These are phyloP conservation scores for Holcopasites calliopsidis DNA, from an alignment of 1,140 invertebrate genomes.

Conservation along the genomic window DNA sequence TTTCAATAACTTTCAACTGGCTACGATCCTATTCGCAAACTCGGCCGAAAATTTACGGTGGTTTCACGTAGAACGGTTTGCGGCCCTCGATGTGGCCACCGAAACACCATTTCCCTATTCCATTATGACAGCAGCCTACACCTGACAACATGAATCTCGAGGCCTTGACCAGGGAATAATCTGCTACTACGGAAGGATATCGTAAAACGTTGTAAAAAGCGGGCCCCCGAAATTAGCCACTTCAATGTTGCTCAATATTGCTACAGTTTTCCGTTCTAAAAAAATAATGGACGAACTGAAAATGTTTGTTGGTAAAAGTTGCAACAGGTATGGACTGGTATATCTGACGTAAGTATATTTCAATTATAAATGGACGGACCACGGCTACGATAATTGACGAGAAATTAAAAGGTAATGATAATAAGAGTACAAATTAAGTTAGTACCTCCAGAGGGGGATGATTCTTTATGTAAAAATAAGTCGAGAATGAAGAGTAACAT, in stretches of 20 bases:
- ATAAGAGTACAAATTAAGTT: too few relatives aligned
- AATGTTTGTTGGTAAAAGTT: too few relatives aligned
- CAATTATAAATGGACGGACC: too few relatives aligned
- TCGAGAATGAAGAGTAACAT: too few relatives aligned
- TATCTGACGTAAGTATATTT: too few relatives aligned
- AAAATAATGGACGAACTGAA: too few relatives aligned
- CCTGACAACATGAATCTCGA: not conserved
- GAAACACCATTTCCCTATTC: constrained; percentile 10
- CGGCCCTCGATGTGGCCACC: constrained; percentile 51
- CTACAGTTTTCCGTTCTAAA: not conserved
- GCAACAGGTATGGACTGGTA: too few relatives aligned
- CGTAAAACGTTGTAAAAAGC: constrained; percentile 4
- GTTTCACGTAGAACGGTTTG: constrained; percentile 44
- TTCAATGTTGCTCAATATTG: not conserved
- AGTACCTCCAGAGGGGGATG: too few relatives aligned
- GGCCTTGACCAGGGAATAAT: constrained; percentile 12
- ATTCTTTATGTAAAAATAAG: too few relatives aligned
- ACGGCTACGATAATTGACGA: too few relatives aligned
- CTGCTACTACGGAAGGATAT: not conserved
- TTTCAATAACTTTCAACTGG: not conserved
- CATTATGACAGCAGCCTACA: constrained; percentile 22
- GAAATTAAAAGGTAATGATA: too few relatives aligned
- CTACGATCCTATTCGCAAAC: not conserved
- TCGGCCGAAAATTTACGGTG: constrained; percentile 61
- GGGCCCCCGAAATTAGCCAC: not conserved